Conservation (phyloP, 2,113 vertebrate genomes). For the Datnioides undecimradiatus region DNA sequence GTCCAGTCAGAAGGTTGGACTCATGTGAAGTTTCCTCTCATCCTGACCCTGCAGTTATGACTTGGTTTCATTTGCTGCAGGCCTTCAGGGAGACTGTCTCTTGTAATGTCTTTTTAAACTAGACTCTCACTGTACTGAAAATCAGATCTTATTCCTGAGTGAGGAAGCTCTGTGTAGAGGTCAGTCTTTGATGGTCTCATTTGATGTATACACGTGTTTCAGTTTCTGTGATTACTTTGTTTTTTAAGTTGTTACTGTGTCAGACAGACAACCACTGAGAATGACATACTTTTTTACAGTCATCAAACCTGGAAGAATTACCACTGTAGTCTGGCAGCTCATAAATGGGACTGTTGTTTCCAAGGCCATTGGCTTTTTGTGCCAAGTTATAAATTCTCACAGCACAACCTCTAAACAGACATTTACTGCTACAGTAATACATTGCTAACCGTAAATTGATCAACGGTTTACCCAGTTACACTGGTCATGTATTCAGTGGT, state of each 20-base stretch:
- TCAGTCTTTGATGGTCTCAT: neutral
- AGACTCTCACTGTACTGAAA: neutral
- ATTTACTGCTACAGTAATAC: constrained; percentile 18
- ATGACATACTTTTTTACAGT: neutral
- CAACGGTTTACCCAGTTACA: constrained; percentile 12
- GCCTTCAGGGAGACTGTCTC: constrained; percentile 8
- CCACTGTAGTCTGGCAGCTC: constrained; percentile 2
- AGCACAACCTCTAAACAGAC: constrained; percentile 11
- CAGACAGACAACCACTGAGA: neutral
- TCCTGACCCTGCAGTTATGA: neutral
- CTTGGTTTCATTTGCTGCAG: neutral
- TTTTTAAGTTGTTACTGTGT: neutral
- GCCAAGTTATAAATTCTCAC: constrained; percentile 22
- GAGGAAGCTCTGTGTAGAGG: neutral
- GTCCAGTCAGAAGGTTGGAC: constrained; percentile 8
- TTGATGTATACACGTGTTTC: neutral
- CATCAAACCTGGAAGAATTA: constrained; percentile 9
- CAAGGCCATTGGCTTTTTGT: constrained; percentile 36
- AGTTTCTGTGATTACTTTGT: neutral
- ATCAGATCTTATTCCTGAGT: neutral
- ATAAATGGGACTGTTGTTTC: constrained; percentile 18
- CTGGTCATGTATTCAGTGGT: neutral
- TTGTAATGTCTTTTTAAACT: constrained; percentile 38
- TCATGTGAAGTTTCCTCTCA: neutral
- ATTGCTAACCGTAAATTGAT: constrained; percentile 7